A percentile compares a stretch with the other conserved stretches of the same genome.
Evolutionary conservation across 2,113 vertebrate species (phyloP).

Genomic region (Microtus pennsylvanicus): DNA sequence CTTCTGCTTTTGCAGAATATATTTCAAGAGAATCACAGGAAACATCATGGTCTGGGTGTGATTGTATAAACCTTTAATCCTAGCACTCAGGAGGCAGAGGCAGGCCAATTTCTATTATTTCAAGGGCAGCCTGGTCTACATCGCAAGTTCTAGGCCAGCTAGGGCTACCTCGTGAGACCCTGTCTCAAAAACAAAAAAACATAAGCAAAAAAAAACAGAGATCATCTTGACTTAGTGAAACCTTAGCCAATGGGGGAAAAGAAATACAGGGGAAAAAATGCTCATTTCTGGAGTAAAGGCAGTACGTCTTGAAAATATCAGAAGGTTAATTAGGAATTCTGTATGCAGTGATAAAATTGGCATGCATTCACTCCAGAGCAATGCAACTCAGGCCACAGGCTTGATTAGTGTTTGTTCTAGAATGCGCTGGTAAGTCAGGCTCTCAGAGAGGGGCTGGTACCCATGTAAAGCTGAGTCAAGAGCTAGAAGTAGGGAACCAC

Average conservation of each 20-base stretch:
- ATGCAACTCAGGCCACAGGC: conserved; percentile 47
- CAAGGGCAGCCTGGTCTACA: background rate
- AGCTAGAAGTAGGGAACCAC: background rate
- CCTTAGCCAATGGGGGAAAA: background rate
- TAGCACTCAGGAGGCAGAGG: background rate
- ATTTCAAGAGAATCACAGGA: background rate
- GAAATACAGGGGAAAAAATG: background rate
- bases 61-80: background rate
- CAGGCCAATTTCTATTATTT: background rate
- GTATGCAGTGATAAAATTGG: conserved; percentile 49
- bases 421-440: background rate
- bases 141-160: background rate
- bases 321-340: conserved; percentile 73
- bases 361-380: conserved; percentile 19
- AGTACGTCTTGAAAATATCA: conserved; percentile 53
- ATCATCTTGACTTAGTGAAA: background rate
- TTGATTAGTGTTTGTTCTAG: conserved; percentile 25
- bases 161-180: background rate
- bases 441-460: conserved; percentile 6
- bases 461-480: background rate
- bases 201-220: background rate
- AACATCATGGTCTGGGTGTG: background rate
- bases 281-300: conserved; percentile 60
- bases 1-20: conserved; percentile 28
- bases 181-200: background rate